Base-by-base conservation (phyloP, 1,140 invertebrate species). In the Meteorus sp. region DNA sequence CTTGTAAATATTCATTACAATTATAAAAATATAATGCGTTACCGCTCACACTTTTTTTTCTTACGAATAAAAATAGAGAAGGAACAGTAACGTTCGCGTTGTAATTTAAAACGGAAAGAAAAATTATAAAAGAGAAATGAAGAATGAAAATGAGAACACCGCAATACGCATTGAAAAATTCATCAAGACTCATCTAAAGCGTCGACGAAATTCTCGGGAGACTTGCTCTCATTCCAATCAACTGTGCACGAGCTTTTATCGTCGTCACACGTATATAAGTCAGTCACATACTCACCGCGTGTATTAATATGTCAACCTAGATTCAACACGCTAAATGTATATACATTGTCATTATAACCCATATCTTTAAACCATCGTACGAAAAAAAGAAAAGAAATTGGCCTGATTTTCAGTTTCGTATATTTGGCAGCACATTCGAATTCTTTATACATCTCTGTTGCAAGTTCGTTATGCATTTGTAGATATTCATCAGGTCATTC, bases 311-410 rank as follows among this genome's bases (percentile, higher is more conserved):
- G 35, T 52, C 52, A 59, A 66, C 48, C 59, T 57, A 60, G 57
- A 61, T 68, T 68, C 59, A 56, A 43, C 48, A 58, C 37, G 39
- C 45, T 55, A 63, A 61, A 64, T 68, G n/a, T n/a, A n/a, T n/a
- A n/a, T n/a, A n/a, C n/a, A n/a, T n/a, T n/a, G n/a, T n/a, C n/a
- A n/a, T n/a, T n/a, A n/a, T n/a, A n/a, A n/a, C n/a, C n/a, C n/a
- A n/a, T 67, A 63, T 69, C 67, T 63, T 62, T 68, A 68, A 62
- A 59, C 50, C 43, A 41, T 47, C 54, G 45, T 41, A 27, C 47
- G 11, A 11, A 47, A 11, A 52, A n/a, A n/a, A n/a, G n/a, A n/a
- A n/a, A n/a, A n/a, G n/a, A n/a, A n/a, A n/a, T 69, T 53, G 69
- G 69, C 69, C 69, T 35, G 67, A 66, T 71, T 70, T n/a, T n/a